Evolutionary conservation across 2,797 vertebrate genomes (phyloP), one percentile per base, ranked within the genome.

Genomic region (Macropus fuliginosus): DNA sequence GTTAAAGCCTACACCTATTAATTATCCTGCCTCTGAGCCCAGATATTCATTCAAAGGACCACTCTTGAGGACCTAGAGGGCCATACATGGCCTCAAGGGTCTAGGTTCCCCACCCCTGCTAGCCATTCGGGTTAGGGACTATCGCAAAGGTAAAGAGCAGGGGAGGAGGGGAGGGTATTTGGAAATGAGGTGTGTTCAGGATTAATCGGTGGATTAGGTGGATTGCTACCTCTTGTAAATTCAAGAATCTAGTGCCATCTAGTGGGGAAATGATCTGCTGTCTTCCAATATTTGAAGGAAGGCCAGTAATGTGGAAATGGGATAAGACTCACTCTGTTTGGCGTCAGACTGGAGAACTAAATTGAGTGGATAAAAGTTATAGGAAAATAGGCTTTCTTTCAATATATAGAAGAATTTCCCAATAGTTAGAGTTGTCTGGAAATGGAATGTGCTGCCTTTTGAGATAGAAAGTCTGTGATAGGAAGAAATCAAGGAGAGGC

Each of bases 171-270:
- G 16, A 74, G n/a, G 66, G 13, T 66, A n/a, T 66, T n/a, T 14
- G 16, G 62, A n/a, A 66, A 66, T 16, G 6, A n/a, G 31, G 14
- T 46, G n/a, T 11, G 74, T 21, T 81, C 6, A 90, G 40, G 4
- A 40, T 93, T 14, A n/a, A 92, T 94, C 21, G 0, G 24, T 28
- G 11, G 8, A 94, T 52, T 52, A 5, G 46, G 46, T 31, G 31
- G 46, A n/a, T 90, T 93, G 57, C 92, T 87, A 54, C 66, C 1
- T 93, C n/a, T 93, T 89, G 50, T 54, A 14, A 93, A 4, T 56
- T 57, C 92, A 46, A 56, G 91, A 90, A 96, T 74, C 6, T 91
- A 55, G 91, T 96, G 91, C 92, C 94, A 66, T 81, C 95, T 94
- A 94, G 91, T 96, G 91, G 62, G 54, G 18, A 81, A 46, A 81